Evolutionary conservation across 2,888 invertebrate species (phyloP), one percentile per base, ranked within the genome.

Genomic region (Gari tellinella): DNA sequence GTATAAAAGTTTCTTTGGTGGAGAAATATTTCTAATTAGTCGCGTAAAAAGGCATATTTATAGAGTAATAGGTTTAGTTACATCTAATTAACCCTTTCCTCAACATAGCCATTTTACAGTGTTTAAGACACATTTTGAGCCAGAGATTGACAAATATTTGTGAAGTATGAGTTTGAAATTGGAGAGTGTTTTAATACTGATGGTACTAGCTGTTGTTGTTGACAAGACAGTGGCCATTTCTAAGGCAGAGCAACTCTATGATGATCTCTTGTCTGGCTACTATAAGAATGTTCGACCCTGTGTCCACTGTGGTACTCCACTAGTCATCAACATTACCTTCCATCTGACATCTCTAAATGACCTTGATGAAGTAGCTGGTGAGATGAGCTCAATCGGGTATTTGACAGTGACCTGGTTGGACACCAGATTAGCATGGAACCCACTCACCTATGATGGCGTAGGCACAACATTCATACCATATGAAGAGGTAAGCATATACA

Each of bases 361-460:
- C 4, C 40, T 72, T 1, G 63, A 72, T 31, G 72, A 63, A 31
- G 46, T 72, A 0, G 46, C 38, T 2, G 67, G 67, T 15, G 67
- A 51, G 41, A 41, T 72, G 45, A 49, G 52, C 25, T 38, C 67
- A 2, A 63, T 72, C 1, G 72, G 66, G 2, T 72, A 67, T 37
- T 19, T 72, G 31, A 63, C n/a, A 3, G 46, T 72, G 14, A 25
- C 19, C 0, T 72, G 72, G 72, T 40, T 63, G 17, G 72, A 72
- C 15, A 67, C 53, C 31, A 49, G 72, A 57, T 23, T 72, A 43
- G 40, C 41, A 10, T 72, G 72, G 72, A 56, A 67, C 26, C 67
- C 66, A 10, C 2, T 26, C 37, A 37, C 25, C 19, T 63, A 51
- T 17, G 62, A 46, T 25, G 69, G 62, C 3, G 48, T 72, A 2